These are phyloP conservation scores for Brachypalpus laphriformis DNA, from an alignment of 2,888 invertebrate genomes.

Conservation along the genomic window DNA sequence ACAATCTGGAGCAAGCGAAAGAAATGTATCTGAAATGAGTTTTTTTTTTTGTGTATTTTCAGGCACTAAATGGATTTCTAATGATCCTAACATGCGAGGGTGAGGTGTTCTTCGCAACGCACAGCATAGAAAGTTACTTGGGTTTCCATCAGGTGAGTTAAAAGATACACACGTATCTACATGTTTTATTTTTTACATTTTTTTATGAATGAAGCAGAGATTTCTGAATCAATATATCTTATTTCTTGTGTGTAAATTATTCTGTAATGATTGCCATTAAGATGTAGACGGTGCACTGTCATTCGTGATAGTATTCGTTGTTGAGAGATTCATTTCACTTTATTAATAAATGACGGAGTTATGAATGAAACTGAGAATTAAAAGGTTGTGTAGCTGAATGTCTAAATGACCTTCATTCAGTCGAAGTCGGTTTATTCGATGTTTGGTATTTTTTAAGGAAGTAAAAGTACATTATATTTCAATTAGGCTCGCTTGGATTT, in stretches of 20 bases:
- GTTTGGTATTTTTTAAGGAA: not conserved
- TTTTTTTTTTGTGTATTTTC: conserved; percentile 78
- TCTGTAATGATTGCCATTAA: conserved; percentile 25
- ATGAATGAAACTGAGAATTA: conserved; percentile 12
- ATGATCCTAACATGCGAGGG: conserved; percentile 99
- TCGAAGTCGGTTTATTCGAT: not conserved
- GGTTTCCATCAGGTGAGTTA: conserved; percentile 99
- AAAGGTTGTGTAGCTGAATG: not conserved
- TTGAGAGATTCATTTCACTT: not conserved
- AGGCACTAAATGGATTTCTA: conserved; percentile 99
- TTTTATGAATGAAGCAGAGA: conserved; percentile 51
- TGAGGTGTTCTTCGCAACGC: conserved; percentile 99
- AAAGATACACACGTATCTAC: not conserved
- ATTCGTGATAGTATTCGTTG: conserved; percentile 10
- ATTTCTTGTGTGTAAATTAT: conserved; percentile 1
- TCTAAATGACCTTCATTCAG: too few species aligned
- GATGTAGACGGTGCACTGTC: not conserved
- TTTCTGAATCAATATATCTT: conserved; percentile 46
- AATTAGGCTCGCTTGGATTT: not conserved
- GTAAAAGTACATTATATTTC: not conserved
- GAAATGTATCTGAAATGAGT: conserved; percentile 38
- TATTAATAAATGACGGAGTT: not conserved
- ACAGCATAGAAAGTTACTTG: conserved; percentile 99
- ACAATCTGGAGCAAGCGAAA: conserved; percentile 66
- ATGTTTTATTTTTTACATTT: not conserved